These are phyloP conservation scores for Rhineura floridana DNA, from an alignment of 2,113 vertebrate species.

Conservation along the genomic window DNA sequence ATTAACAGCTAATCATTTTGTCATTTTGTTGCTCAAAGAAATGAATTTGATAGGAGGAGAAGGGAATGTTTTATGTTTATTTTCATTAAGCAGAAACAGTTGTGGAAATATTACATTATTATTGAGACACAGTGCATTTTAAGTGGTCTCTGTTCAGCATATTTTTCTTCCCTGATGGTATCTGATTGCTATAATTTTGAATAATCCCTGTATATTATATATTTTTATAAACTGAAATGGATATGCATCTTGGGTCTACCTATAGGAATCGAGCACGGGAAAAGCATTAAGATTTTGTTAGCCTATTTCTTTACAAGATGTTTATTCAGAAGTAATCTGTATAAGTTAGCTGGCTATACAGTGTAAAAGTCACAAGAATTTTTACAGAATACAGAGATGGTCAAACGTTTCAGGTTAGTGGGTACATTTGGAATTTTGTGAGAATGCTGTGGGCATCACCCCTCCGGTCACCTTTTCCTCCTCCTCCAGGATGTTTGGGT, in stretches of 20 bases:
- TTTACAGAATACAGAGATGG: constrained; percentile 18
- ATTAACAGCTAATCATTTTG: constrained; percentile 97
- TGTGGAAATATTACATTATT: constrained; percentile 79
- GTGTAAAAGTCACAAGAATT: constrained; percentile 18
- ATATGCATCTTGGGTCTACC: constrained; percentile 58
- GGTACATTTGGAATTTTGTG: too few species aligned
- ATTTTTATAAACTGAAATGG: constrained; percentile 66
- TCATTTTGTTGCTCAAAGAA: constrained; percentile 86
- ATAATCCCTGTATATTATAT: constrained; percentile 69
- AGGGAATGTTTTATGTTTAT: constrained; percentile 80
- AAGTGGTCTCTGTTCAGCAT: constrained; percentile 73
- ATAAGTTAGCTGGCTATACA: background rate
- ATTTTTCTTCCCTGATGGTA: constrained; percentile 70
- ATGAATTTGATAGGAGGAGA: constrained; percentile 81
- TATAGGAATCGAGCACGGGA: constrained; percentile 32
- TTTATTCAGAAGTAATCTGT: constrained; percentile 53
- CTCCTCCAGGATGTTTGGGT: too few species aligned
- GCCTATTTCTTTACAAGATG: constrained; percentile 44
- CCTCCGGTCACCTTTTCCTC: background rate
- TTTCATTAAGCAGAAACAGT: constrained; percentile 85
- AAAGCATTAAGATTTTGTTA: constrained; percentile 57
- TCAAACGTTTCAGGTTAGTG: too few species aligned
- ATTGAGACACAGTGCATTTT: constrained; percentile 67
- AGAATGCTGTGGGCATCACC: too few species aligned
- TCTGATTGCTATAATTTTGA: constrained; percentile 76